A percentile compares a stretch with the other conserved stretches of the same genome.
phyloP scores from a whole-genome alignment of 2,797 vertebrate species.

The Enteromius argenteus region DNA sequence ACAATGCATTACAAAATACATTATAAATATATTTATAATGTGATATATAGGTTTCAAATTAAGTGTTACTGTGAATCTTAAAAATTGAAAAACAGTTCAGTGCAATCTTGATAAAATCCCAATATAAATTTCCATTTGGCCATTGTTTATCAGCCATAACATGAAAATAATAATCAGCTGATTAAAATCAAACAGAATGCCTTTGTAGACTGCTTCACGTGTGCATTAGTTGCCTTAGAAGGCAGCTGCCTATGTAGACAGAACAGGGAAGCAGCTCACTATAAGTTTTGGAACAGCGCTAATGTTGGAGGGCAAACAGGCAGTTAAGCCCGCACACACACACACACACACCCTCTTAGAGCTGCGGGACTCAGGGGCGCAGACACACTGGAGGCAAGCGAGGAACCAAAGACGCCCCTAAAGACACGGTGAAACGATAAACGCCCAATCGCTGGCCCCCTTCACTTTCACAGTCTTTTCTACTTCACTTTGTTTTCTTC shows the following conservation, averaged over 20 bases:
- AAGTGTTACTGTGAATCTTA: background rate
- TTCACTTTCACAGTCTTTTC: constrained; percentile 13
- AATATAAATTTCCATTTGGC: background rate
- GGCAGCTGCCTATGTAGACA: background rate
- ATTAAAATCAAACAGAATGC: background rate
- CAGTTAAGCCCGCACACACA: constrained; percentile 68
- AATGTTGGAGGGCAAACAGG: constrained; percentile 55
- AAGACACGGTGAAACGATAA: constrained; percentile 46
- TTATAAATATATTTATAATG: background rate
- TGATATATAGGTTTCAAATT: background rate
- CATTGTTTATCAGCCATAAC: background rate
- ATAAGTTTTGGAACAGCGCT: background rate
- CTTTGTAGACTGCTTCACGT: background rate
- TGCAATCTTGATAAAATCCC: background rate
- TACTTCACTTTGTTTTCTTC: constrained; percentile 45
- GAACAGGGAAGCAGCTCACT: background rate
- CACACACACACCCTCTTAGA: constrained; percentile 59
- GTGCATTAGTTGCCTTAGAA: background rate
- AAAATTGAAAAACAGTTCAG: background rate
- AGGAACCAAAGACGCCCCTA: constrained; percentile 55
- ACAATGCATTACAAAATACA: background rate
- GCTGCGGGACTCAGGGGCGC: constrained; percentile 61
- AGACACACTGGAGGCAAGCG: constrained; percentile 71
- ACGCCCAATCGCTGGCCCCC: background rate
- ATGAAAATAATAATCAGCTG: background rate